Conservation (phyloP, 2,797 vertebrate species). For the Cossypha heuglini region DNA sequence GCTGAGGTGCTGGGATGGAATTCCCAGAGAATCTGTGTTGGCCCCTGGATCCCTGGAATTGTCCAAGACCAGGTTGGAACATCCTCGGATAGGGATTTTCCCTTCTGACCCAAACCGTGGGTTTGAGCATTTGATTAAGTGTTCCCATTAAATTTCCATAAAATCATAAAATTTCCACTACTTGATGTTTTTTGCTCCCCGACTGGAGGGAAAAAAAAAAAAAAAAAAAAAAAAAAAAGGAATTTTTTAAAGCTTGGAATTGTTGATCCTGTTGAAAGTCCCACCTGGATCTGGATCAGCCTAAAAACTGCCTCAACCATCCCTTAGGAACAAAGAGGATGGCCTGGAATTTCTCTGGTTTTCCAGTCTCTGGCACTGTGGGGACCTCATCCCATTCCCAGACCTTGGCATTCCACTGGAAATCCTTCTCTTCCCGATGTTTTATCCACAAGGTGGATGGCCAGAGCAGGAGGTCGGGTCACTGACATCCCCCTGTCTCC, state of each 20-base stretch:
- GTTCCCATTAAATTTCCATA: neutral
- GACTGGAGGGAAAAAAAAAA: accelerated
- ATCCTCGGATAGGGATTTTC: neutral
- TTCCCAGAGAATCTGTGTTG: neutral
- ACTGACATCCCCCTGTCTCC: accelerated
- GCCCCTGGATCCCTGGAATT: neutral
- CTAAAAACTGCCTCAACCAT: neutral
- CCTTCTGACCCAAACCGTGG: neutral
- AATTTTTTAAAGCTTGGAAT: neutral
- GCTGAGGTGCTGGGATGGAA: accelerated
- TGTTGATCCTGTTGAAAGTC: neutral
- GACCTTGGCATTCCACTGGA: accelerated
- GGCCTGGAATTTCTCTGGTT: neutral
- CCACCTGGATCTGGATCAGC: too few relatives aligned
- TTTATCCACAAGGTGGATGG: neutral
- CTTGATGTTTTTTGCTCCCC: neutral
- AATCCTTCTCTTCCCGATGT: neutral
- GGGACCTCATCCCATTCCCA: neutral
- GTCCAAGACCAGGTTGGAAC: neutral
- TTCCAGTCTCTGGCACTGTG: accelerated
- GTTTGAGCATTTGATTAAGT: neutral
- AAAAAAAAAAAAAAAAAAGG: too few relatives aligned
- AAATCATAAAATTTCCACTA: accelerated
- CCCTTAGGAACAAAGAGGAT: neutral
- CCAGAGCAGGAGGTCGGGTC: neutral